Evolutionary conservation across 1,140 invertebrate genomes (phyloP).

Genomic region (Hesperophylax magnus): DNA sequence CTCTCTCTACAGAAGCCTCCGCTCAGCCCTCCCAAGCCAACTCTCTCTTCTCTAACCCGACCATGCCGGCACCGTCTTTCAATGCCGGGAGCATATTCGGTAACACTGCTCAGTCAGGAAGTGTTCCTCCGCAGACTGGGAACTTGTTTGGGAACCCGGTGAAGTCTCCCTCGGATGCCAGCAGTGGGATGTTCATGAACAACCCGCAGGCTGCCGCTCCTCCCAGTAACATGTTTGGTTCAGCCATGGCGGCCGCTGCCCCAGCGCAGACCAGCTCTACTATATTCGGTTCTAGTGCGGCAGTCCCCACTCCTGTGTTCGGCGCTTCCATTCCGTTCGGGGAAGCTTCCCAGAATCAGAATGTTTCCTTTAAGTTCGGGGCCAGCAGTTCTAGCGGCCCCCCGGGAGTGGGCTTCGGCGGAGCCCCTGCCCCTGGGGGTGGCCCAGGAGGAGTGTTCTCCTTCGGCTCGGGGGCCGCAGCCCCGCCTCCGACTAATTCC

Average conservation of each 20-base stretch:
- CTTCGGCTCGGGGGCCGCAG: slow-evolving; percentile 36
- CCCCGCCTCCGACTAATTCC: slow-evolving; percentile 31
- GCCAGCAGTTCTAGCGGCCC: slow-evolving; percentile 29
- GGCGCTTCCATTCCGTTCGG: slow-evolving; percentile 52
- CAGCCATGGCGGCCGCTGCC: slow-evolving; percentile 15
- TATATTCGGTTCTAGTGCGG: slow-evolving; percentile 31
- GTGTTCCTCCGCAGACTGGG: slow-evolving; percentile 14
- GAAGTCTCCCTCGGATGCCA: slow-evolving; percentile 9
- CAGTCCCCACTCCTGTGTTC: slow-evolving; percentile 47
- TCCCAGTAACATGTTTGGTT: slow-evolving; percentile 30
- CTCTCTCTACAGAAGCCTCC: background rate
- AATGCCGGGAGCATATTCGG: slow-evolving; percentile 20
- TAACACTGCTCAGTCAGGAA: background rate
- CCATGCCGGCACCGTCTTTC: slow-evolving; percentile 9
- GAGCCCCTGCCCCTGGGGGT: slow-evolving; percentile 13
- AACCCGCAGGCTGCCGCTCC: background rate
- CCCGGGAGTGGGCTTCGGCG: slow-evolving; percentile 35
- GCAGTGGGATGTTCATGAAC: slow-evolving; percentile 12
- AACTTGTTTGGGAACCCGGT: slow-evolving; percentile 23
- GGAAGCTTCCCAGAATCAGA: slow-evolving; percentile 40
- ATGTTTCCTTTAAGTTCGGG: slow-evolving; percentile 49
- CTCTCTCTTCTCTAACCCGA: slow-evolving; percentile 33
- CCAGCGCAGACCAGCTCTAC: slow-evolving; percentile 15
- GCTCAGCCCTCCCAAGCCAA: background rate
- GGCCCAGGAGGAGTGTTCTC: slow-evolving; percentile 43